Percentiles rank a stretch among this genome's conserved stretches.
Conservation (phyloP, 2,888 invertebrate species). For the Hydrotaea diabolus region DNA sequence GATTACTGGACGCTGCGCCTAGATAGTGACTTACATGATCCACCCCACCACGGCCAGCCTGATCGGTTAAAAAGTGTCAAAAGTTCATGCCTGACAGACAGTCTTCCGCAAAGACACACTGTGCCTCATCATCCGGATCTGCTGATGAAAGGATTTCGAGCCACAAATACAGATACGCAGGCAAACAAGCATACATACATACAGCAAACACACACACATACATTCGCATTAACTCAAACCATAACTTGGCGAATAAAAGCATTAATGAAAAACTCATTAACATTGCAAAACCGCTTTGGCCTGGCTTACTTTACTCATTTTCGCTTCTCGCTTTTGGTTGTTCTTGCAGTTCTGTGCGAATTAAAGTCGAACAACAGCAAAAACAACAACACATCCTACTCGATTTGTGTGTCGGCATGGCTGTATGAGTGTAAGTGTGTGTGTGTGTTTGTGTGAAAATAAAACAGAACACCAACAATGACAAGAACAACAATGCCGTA, state of each 20-base stretch:
- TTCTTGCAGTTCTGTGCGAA: constrained; percentile 20
- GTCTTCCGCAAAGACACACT: neutral
- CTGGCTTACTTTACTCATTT: constrained; percentile 38
- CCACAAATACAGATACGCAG: constrained; percentile 5
- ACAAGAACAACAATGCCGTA: constrained; percentile 6
- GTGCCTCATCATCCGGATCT: neutral
- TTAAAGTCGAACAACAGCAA: neutral
- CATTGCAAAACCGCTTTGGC: constrained; percentile 50
- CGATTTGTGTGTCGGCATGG: neutral
- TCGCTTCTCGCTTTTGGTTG: constrained; percentile 9
- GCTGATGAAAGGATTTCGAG: constrained; percentile 14
- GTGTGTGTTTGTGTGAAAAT: neutral
- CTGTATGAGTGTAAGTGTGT: neutral
- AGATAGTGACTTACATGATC: no score
- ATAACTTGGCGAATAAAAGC: constrained; percentile 50
- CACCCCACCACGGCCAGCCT: no score
- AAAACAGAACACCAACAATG: constrained; percentile 11
- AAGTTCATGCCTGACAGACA: neutral
- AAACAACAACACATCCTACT: constrained; percentile 28
- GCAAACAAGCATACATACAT: constrained; percentile 3
- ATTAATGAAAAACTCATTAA: constrained; percentile 66
- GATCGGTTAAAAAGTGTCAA: neutral
- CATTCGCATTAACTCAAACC: neutral
- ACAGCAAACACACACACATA: constrained; percentile 5
- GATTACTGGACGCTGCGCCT: no score